Base-by-base conservation (phyloP, 1,140 invertebrate genomes). In the Drosophila nannoptera region DNA sequence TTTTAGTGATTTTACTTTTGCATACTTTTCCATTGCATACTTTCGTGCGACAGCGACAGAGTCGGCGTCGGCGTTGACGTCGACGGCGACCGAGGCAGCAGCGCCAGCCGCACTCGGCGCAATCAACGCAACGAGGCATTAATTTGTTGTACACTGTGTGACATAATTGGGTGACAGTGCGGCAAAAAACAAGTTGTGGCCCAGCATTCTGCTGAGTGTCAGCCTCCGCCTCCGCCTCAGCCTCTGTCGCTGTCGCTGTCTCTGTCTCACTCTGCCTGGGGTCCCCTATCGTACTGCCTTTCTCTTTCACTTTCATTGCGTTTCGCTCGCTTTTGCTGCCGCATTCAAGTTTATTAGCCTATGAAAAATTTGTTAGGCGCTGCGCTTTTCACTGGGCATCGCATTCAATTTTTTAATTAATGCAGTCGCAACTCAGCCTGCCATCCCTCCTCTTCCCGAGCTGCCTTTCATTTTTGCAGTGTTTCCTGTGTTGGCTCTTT, bases 41-140 rank as follows among this genome's bases (percentile, higher is more conserved):
- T 86, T 77, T 86, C 55, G 67, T 73, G 81, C 68, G 63, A 62
- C 66, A 75, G 53, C 77, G 45, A 71, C 58, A 12, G 42, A 22
- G 22, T 22, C 52, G 38, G 38, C 63, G 38, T 2, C 14, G 5
- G 32, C 65, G 7, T 1, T 31, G 64, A 55, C 49, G 2, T 32
- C 32, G 29, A 40, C 54, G 7, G 40, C 48, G 16, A 58, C 58
- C 6, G 31, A 42, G 31, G 58, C 61, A 31, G 35, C 61, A 11
- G 48, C 71, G 42, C 52, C 71, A 66, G 67, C 70, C 65, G 66
- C 70, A 76, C 70, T 76, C 77, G 70, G 75, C 80, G 80, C 80
- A 84, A 84, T 87, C 78, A 87, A 87, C 77, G 84, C 84, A 87
- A 83, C 84, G 78, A 87, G 76, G 84, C 84, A 87, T 87, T 87